Evolutionary conservation across 1,140 invertebrate species (phyloP), one percentile per base, ranked within the genome.

Genomic region (Aphis gossypii): DNA sequence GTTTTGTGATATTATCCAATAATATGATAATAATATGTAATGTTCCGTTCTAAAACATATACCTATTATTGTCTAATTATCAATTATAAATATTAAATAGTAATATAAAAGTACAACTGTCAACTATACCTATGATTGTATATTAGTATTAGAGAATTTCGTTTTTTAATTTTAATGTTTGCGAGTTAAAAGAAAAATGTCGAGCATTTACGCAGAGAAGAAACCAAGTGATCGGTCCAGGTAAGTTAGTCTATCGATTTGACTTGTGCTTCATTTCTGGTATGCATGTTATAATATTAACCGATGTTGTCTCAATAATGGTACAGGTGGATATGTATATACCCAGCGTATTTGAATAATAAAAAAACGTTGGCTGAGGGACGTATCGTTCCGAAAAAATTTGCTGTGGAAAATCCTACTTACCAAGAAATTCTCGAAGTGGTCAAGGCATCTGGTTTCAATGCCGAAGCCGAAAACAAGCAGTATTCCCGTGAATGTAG

Each of bases 311-410:
- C 93, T 94, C 8, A n/a, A 25, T 94, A 95, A n/a, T 95, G 94
- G 96, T 95, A 30, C 95, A 98, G 99, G 95, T 99, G 99, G 99
- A 97, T 99, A 93, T 99, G 98, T 94, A 97, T 99, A 93, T 99
- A 99, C 96, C 99, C 99, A 82, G 97, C 98, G 1, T 99, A 99
- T 94, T 96, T 99, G 41, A 99, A 99, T 95, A 98, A 97, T 94
- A 99, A 98, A 95, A 99, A 98, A 95, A 98, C 98, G 0, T 95
- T 97, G 51, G 97, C 97, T 5, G 97, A 99, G 95, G 99, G 99
- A 20, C 96, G 99, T 46, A 97, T 97, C 94, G 95, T 99, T 44
- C 95, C 97, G 14, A 98, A 98, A 95, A 96, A 97, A 6, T 97
- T 97, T 95, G 98, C 98, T 95, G 97, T 99, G 6, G 98, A 99